These are phyloP conservation scores for Pentalonia nigronervosa DNA, from an alignment of 1,140 invertebrate genomes.

Conservation along the genomic window DNA sequence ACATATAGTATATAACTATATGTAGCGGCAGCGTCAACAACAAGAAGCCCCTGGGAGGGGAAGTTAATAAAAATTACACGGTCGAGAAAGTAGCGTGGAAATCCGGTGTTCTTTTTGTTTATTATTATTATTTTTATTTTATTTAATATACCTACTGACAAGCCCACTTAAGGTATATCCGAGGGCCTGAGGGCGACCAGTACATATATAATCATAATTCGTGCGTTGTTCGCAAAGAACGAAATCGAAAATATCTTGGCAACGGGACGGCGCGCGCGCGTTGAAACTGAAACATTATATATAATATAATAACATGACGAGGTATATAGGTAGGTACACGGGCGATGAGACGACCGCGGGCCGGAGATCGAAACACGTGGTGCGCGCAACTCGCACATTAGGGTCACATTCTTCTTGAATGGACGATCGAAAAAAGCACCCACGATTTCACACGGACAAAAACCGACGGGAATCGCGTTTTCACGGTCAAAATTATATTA, in stretches of 20 bases:
- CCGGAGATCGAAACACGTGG: not conserved
- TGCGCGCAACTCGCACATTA: not conserved
- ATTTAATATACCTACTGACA: slow-evolving; percentile 49
- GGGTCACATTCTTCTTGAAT: slow-evolving; percentile 32
- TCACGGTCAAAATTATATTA: slow-evolving; percentile 26
- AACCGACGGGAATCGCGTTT: slow-evolving; percentile 24
- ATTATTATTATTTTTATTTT: slow-evolving; percentile 45
- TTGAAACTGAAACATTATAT: not conserved
- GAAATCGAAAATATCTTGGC: slow-evolving; percentile 46
- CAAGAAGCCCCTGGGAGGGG: slow-evolving; percentile 46
- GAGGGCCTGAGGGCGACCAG: slow-evolving; percentile 42
- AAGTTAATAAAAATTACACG: slow-evolving; percentile 58
- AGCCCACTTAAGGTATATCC: slow-evolving; percentile 32
- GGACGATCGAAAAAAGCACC: slow-evolving; percentile 33
- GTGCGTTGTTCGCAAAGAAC: slow-evolving; percentile 39
- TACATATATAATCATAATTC: slow-evolving; percentile 14
- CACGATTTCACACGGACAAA: slow-evolving; percentile 48
- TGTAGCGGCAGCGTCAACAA: not conserved
- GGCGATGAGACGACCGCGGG: not conserved
- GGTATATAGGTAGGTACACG: not conserved
- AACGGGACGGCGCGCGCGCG: not conserved
- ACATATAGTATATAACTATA: not conserved
- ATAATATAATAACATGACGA: slow-evolving; percentile 14
- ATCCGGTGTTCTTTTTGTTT: slow-evolving; percentile 53
- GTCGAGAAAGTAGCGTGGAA: slow-evolving; percentile 57